These are phyloP conservation scores for Apodemia duryi DNA, from an alignment of 2,888 invertebrate genomes.

Conservation along the genomic window DNA sequence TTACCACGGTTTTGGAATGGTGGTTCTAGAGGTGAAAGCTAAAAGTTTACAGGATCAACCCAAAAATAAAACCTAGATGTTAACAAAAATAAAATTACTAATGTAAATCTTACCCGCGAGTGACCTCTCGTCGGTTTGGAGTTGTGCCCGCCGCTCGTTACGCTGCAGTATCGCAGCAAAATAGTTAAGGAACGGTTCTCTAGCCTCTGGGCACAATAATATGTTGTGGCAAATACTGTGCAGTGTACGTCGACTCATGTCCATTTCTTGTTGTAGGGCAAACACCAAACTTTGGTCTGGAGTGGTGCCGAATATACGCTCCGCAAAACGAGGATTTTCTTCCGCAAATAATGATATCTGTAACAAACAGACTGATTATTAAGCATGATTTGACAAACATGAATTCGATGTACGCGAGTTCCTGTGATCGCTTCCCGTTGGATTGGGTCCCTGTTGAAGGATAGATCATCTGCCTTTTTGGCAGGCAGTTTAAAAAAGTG, in stretches of 20 bases:
- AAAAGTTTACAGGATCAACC: too few relatives aligned
- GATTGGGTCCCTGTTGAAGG: too few relatives aligned
- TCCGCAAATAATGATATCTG: slow-evolving; percentile 92
- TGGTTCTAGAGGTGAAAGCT: too few relatives aligned
- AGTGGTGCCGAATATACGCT: slow-evolving; percentile 80
- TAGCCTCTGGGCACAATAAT: slow-evolving; percentile 88
- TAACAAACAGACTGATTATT: slow-evolving; percentile 6
- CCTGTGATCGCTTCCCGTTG: too few relatives aligned
- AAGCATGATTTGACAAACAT: too few relatives aligned
- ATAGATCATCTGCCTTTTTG: too few relatives aligned
- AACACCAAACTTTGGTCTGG: slow-evolving; percentile 83
- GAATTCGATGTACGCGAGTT: too few relatives aligned
- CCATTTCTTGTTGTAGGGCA: slow-evolving; percentile 88
- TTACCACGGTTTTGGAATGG: too few relatives aligned
- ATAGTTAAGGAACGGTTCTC: slow-evolving; percentile 89
- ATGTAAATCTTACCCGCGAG: slow-evolving; percentile 80
- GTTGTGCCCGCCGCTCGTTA: slow-evolving; percentile 93
- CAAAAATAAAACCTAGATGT: too few relatives aligned
- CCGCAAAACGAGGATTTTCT: slow-evolving; percentile 93
- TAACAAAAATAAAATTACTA: too few relatives aligned
- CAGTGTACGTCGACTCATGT: slow-evolving; percentile 86
- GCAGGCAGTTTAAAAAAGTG: too few relatives aligned
- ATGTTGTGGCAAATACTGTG: slow-evolving; percentile 91
- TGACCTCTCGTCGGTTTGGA: slow-evolving; percentile 92
- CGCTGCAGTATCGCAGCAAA: slow-evolving; percentile 86